Base-by-base conservation (phyloP, 2,888 invertebrate species). In the Escarpia spicata region DNA sequence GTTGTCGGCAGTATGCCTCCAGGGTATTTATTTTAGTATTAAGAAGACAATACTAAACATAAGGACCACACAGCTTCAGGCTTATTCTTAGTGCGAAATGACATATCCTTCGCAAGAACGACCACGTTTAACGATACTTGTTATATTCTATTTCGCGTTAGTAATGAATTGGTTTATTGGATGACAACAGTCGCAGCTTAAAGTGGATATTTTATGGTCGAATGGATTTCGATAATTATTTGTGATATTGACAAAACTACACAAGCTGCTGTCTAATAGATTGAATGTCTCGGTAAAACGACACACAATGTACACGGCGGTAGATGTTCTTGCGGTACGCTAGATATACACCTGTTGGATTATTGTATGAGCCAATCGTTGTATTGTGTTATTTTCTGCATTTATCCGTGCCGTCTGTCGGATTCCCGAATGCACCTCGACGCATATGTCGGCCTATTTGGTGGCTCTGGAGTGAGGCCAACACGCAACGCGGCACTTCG, bases 131-230 rank as follows among this genome's bases (percentile, higher is more conserved):
- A 75, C 75, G 19, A 75, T 26, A 75, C 75, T 15, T 75, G 3
- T 75, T 75, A 75, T 75, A 26, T 75, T 19, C 26, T 75, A 26
- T 26, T 75, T 26, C 19, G 19, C 52, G 9, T 9, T 26, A 26
- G 6, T 75, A 75, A 75, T 75, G 26, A n/a, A 75, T 26, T 75
- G 75, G 26, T 75, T 75, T 75, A 75, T 75, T 75, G 75, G 75
- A 75, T 75, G 75, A 75, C 75, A 75, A 19, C 26, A 75, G n/a
- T 75, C 19, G 19, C 75, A 26, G 75, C 4, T 75, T 26, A 19
- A 75, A 75, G 75, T 75, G 75, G 75, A 75, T 75, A 75, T 75
- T 75, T 75, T 75, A 75, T 75, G 75, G 75, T 75, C 75, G 75
- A 6, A 26, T n/a, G 75, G 75, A 4, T 75, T 75, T 75, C 75